Evolutionary conservation across 2,797 vertebrate genomes (phyloP), one percentile per base, ranked within the genome.

Genomic region (Eidolon dupreanum): DNA sequence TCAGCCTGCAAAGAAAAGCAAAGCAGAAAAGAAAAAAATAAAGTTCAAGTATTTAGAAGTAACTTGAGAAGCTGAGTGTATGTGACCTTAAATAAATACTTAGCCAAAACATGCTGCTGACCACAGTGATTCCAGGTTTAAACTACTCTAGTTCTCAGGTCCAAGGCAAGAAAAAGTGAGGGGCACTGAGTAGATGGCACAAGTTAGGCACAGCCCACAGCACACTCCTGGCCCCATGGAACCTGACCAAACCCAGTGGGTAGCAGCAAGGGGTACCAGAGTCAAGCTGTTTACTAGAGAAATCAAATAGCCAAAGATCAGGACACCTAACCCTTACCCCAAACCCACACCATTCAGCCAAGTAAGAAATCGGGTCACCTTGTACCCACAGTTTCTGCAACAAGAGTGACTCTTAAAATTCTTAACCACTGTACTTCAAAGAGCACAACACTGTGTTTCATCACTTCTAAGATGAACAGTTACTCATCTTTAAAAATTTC

Each of bases 21-120:
- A 95, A 82, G 74, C 74, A 93, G 66, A 75, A 81, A 88, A 82
- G 33, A 79, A 84, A 88, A 89, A 70, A 78, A 91, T 36, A 33
- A 71, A 73, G 61, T 46, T 24, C 36, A 81, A 63, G 17, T 84
- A 73, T 92, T 88, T 70, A 85, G 17, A 81, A 82, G 79, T 90
- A 95, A 94, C 70, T 74, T 61, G 88, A 98, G 95, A 87, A 85
- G 55, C 53, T 55, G 87, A 53, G 77, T 0, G 1, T 73, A 31
- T 19, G 22, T 70, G 49, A 66, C 89, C 61, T 96, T 74, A 92
- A 89, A 63, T 93, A 89, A 96, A 86, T 2, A 11, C 68, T 49
- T 38, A 4, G 6, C 74, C 8, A 63, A 31, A 3, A 0, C 8
- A 6, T 4, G 7, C 55, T 19, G 26, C 89, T 71, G 65, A 49